Evolutionary conservation across 2,797 vertebrate species (phyloP).

Genomic region (Champsocephalus gunnari): DNA sequence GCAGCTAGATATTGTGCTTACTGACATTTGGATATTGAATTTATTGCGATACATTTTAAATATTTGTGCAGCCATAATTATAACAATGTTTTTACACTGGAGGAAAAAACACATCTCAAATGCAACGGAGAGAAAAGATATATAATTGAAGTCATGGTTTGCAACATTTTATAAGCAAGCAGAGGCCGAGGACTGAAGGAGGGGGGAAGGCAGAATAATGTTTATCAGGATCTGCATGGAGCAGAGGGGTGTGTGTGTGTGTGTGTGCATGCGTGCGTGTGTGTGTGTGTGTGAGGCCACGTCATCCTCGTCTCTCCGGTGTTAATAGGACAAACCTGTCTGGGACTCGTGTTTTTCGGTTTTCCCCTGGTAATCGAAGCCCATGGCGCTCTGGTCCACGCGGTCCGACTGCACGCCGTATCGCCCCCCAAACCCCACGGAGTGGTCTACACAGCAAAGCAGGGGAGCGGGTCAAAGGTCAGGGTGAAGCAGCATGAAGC

Average conservation of each 20-base stretch:
- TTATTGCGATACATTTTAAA: no score
- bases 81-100: not conserved
- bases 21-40: no score
- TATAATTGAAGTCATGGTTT: not conserved
- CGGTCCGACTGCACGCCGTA: conserved; percentile 89
- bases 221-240: conserved; percentile 16
- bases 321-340: conserved; percentile 84
- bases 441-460: conserved; percentile 87
- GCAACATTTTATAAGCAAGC: conserved; percentile 7
- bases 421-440: conserved; percentile 93
- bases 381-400: conserved; percentile 92
- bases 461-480: conserved; percentile 51
- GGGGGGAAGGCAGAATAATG: conserved; percentile 27
- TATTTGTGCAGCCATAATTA: no score
- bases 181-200: conserved; percentile 45
- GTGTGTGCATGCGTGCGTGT: not conserved
- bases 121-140: not conserved
- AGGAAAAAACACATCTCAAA: not conserved
- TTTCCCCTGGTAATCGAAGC: conserved; percentile 94
- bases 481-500: conserved; percentile 49
- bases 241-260: conserved; percentile 1
- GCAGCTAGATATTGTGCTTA: no score
- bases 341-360: conserved; percentile 93
- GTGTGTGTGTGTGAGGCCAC: not conserved
- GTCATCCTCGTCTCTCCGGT: not conserved